phyloP scores from a whole-genome alignment of 92 coral and sea anemone genomes.

The Zoanthus solanderi region DNA sequence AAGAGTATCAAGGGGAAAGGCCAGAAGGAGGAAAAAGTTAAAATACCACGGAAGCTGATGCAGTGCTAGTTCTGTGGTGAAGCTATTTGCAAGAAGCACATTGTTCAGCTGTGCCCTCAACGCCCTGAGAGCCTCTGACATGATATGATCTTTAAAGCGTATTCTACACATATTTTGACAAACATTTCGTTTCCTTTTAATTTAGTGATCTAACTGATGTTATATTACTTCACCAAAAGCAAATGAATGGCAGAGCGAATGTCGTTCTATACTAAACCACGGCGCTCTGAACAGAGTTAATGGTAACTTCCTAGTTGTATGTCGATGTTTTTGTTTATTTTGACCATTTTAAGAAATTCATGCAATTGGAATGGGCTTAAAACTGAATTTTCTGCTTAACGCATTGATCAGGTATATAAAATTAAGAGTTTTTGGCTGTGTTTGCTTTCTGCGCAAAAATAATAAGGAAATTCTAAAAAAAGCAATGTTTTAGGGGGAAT shows the following conservation, averaged over 20 bases:
- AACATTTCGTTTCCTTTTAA: not conserved
- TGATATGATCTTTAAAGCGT: not conserved
- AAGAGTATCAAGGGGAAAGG: not conserved
- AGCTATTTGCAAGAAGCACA: not conserved
- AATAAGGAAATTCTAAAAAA: no score
- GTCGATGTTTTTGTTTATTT: no score
- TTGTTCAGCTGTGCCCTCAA: not conserved
- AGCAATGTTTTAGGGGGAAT: no score
- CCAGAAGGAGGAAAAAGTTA: no score
- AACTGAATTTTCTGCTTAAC: no score
- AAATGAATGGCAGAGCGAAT: not conserved
- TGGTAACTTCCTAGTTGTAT: not conserved
- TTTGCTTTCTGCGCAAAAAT: no score
- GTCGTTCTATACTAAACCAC: not conserved
- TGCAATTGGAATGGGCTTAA: no score
- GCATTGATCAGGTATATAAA: no score
- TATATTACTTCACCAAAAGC: conserved; percentile 6
- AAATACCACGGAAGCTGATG: not conserved
- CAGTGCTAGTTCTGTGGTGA: not conserved
- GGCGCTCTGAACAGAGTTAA: conserved; percentile 25
- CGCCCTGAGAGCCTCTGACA: conserved; percentile 14
- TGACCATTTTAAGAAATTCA: no score
- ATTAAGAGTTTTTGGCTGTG: no score
- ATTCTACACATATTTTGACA: conserved; percentile 13
- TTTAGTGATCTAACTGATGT: not conserved